A percentile compares a stretch with the other conserved stretches of the same genome.
These are phyloP conservation scores for Aselliscus stoliczkanus DNA, from an alignment of 2,797 vertebrate species.

Conservation along the genomic window DNA sequence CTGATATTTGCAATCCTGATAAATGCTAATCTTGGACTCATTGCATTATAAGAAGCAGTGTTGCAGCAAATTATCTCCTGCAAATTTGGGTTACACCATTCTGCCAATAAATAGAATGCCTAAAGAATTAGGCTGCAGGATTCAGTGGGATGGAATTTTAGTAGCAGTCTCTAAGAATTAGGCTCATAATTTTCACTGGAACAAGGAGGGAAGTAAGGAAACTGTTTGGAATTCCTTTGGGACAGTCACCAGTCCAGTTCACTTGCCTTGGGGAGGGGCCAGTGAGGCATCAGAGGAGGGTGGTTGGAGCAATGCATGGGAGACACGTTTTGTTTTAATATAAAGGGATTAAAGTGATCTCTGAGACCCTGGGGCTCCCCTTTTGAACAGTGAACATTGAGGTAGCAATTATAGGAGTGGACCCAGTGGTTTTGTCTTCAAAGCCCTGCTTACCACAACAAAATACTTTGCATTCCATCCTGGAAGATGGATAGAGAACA, in stretches of 20 bases:
- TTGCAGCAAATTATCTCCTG: slow-evolving; percentile 67
- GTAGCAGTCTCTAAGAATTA: slow-evolving; percentile 77
- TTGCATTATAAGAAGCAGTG: slow-evolving; percentile 52
- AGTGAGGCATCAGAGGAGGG: background rate
- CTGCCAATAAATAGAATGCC: slow-evolving; percentile 63
- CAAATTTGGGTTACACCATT: slow-evolving; percentile 75
- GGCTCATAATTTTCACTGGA: slow-evolving; percentile 72
- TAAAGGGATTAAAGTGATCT: slow-evolving; percentile 47
- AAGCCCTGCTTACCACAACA: slow-evolving; percentile 60
- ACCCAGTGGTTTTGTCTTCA: slow-evolving; percentile 50
- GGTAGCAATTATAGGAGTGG: slow-evolving; percentile 46
- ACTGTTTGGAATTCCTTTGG: slow-evolving; percentile 60
- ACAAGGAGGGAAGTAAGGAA: slow-evolving; percentile 72
- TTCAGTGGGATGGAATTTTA: slow-evolving; percentile 77
- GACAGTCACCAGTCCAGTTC: slow-evolving; percentile 50
- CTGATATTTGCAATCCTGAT: slow-evolving; percentile 46
- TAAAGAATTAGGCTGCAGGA: slow-evolving; percentile 77
- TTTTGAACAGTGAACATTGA: slow-evolving; percentile 39
- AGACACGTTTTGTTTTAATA: slow-evolving; percentile 47
- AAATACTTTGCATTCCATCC: slow-evolving; percentile 63
- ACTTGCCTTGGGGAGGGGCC: slow-evolving; percentile 16
- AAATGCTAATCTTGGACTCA: slow-evolving; percentile 47
- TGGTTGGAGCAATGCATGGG: background rate
- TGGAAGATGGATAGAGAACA: slow-evolving; percentile 47
- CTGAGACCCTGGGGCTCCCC: slow-evolving; percentile 26